Evolutionary conservation across 1,140 invertebrate genomes (phyloP).

Genomic region (Cydia pomonella): DNA sequence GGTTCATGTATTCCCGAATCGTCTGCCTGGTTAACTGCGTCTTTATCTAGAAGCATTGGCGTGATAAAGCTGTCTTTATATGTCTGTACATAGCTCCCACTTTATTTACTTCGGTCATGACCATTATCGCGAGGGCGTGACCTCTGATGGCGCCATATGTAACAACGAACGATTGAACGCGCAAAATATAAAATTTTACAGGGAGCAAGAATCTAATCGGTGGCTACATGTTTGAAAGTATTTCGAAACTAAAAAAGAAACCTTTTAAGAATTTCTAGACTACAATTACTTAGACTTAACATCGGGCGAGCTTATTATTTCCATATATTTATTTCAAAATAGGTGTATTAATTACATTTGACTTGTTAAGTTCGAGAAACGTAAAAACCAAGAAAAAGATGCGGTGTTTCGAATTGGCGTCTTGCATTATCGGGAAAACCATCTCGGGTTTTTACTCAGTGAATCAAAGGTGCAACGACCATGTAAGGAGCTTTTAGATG

Average conservation of each 20-base stretch:
- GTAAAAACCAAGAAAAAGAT: not conserved
- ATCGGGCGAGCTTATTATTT: not conserved
- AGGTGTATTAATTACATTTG: not conserved
- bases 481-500: conserved; percentile 21
- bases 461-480: conserved; percentile 25
- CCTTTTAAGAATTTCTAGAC: too few relatives aligned
- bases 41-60: not conserved
- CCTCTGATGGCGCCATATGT: not conserved
- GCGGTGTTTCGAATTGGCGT: not conserved
- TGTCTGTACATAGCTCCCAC: not conserved
- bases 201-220: not conserved
- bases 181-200: not conserved
- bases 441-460: conserved; percentile 24
- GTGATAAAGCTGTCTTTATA: too few relatives aligned
- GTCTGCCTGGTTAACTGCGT: not conserved
- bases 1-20: not conserved
- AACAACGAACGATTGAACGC: not conserved
- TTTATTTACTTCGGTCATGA: not conserved
- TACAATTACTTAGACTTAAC: not conserved
- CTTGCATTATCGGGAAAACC: conserved; percentile 22
- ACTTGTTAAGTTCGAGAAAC: not conserved
- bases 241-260: too few relatives aligned
- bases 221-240: not conserved
- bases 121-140: not conserved
- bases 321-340: not conserved